Evolutionary conservation across 2,888 invertebrate species (phyloP).

Genomic region (Lasioglossum calceatum): DNA sequence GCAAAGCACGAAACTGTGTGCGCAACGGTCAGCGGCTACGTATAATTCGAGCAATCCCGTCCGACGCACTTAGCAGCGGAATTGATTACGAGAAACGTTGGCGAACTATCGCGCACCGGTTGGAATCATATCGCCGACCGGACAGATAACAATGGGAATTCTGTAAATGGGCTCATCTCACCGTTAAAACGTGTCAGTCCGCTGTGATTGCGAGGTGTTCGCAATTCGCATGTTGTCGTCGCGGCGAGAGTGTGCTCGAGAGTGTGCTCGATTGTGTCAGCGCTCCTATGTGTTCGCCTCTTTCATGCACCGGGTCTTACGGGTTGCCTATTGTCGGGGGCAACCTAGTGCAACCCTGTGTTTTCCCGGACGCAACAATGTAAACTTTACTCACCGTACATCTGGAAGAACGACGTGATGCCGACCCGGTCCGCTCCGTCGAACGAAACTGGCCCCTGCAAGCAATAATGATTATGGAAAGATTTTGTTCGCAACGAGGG

Average conservation of each 20-base stretch:
- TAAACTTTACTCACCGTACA: conserved; percentile 88
- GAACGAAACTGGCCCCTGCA: conserved; percentile 95
- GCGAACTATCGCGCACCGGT: background rate
- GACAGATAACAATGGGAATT: conserved; percentile 59
- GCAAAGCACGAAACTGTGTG: background rate
- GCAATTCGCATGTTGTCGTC: conserved; percentile 38
- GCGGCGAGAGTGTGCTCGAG: background rate
- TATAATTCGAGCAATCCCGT: background rate
- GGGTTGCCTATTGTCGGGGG: background rate
- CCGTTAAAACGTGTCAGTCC: conserved; percentile 60
- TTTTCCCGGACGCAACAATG: background rate
- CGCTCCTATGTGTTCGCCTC: conserved; percentile 20
- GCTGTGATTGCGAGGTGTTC: conserved; percentile 25
- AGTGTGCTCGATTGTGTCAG: conserved; percentile 38
- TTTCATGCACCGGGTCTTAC: conserved; percentile 28
- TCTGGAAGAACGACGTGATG: conserved; percentile 94
- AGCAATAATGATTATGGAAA: conserved; percentile 40
- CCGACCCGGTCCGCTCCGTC: conserved; percentile 95
- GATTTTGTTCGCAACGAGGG: background rate
- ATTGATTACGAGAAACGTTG: conserved; percentile 18
- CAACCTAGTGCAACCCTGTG: background rate
- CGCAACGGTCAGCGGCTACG: background rate
- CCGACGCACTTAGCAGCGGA: conserved; percentile 19
- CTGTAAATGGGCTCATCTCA: conserved; percentile 67
- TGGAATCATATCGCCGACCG: conserved; percentile 31